These are phyloP conservation scores for Eupithecia exiguata DNA, from an alignment of 2,888 invertebrate species.

Conservation along the genomic window DNA sequence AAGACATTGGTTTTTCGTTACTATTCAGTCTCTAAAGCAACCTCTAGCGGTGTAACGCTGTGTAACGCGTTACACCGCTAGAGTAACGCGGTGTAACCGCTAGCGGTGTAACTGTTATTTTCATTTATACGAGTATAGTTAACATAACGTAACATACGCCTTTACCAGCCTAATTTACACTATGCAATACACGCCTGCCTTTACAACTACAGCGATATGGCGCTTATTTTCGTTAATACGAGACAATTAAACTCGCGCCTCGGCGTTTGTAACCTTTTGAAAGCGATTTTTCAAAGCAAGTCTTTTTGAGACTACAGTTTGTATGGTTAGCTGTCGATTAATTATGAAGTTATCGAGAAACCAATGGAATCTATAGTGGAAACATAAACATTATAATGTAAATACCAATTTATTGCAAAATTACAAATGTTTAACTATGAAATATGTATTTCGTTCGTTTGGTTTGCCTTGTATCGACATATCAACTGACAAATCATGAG, in stretches of 20 bases:
- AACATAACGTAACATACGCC: too few relatives aligned
- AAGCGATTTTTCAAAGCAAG: not conserved
- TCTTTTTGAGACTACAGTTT: not conserved
- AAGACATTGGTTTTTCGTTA: conserved; percentile 15
- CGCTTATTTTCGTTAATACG: not conserved
- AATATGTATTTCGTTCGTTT: not conserved
- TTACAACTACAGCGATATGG: not conserved
- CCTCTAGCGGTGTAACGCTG: too few relatives aligned
- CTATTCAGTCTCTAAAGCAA: not conserved
- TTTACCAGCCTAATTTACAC: too few relatives aligned
- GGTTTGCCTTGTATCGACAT: not conserved
- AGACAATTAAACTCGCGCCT: not conserved
- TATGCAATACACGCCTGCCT: not conserved
- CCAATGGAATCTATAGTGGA: not conserved
- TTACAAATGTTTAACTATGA: not conserved
- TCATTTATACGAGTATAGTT: too few relatives aligned
- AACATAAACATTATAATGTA: not conserved
- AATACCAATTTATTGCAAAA: not conserved
- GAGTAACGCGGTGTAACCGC: too few relatives aligned
- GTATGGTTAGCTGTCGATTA: not conserved
- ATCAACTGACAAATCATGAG: not conserved
- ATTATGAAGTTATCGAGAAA: too few relatives aligned
- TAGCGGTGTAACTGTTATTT: too few relatives aligned
- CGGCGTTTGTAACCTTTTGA: not conserved
- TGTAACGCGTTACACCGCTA: too few relatives aligned